Conservation (phyloP, 1,140 invertebrate species). For the Neotoxoptera formosana region DNA sequence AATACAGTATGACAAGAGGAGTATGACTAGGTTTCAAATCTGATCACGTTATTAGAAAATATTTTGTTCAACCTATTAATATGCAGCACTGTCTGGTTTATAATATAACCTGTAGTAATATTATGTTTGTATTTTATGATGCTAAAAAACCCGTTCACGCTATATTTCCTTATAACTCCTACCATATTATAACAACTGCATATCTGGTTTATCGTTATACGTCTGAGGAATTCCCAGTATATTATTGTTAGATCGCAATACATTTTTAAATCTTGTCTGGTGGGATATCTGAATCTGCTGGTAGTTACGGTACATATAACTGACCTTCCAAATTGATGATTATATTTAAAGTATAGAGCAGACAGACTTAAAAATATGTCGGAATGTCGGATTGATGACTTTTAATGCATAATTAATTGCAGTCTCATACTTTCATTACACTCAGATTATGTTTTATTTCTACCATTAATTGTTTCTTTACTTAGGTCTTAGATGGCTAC, state of each 20-base stretch:
- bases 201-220: neutral
- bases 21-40: neutral
- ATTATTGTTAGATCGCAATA: neutral
- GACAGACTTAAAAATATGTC: neutral
- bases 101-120: neutral
- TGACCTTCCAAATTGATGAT: conserved; percentile 32
- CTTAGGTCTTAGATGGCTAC: neutral
- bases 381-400: neutral
- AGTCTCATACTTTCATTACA: neutral
- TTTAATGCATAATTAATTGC: neutral
- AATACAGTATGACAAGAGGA: neutral
- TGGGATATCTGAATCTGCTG: neutral
- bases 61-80: neutral
- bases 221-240: neutral
- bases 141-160: neutral
- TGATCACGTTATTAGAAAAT: neutral
- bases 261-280: neutral
- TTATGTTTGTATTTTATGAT: neutral
- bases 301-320: neutral
- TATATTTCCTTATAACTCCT: neutral
- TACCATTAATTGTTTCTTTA: neutral
- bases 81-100: neutral
- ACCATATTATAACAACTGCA: neutral
- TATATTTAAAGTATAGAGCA: neutral
- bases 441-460: neutral